Conservation (phyloP, 2,797 vertebrate species). For the Labroides dimidiatus region DNA sequence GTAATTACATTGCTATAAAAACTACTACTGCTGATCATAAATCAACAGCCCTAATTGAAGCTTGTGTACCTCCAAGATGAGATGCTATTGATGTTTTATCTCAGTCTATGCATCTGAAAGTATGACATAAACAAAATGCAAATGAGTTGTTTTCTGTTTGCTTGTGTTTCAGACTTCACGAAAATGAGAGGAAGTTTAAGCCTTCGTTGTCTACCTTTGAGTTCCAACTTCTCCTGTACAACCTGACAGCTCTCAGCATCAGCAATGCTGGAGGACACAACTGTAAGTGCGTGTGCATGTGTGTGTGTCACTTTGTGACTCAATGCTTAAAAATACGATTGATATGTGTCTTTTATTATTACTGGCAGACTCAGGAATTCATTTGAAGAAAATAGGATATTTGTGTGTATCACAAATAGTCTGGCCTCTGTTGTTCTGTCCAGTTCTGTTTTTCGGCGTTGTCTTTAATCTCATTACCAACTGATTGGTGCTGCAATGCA, state of each 20-base stretch:
- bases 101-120: neutral
- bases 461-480: neutral
- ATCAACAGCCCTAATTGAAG: slow-evolving; percentile 4
- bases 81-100: slow-evolving; percentile 11
- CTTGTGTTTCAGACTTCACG: slow-evolving; percentile 83
- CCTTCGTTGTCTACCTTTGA: slow-evolving; percentile 80
- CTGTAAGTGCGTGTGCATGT: slow-evolving; percentile 77
- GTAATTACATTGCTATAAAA: slow-evolving; percentile 18
- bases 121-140: neutral
- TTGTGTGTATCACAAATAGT: neutral
- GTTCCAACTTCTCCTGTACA: slow-evolving; percentile 89
- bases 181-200: slow-evolving; percentile 75
- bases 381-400: no score
- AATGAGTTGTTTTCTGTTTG: slow-evolving; percentile 33
- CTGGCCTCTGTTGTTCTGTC: no score
- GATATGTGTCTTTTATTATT: no score
- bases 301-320: neutral
- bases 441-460: neutral
- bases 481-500: neutral
- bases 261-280: slow-evolving; percentile 72
- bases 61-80: neutral
- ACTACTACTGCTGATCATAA: slow-evolving; percentile 10
- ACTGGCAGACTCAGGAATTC: no score
- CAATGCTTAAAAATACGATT: no score
- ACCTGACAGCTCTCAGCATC: slow-evolving; percentile 85